A percentile compares a stretch with the other conserved stretches of the same genome.
Conservation (phyloP, 2,113 vertebrate species). For the Hoplias malabaricus region DNA sequence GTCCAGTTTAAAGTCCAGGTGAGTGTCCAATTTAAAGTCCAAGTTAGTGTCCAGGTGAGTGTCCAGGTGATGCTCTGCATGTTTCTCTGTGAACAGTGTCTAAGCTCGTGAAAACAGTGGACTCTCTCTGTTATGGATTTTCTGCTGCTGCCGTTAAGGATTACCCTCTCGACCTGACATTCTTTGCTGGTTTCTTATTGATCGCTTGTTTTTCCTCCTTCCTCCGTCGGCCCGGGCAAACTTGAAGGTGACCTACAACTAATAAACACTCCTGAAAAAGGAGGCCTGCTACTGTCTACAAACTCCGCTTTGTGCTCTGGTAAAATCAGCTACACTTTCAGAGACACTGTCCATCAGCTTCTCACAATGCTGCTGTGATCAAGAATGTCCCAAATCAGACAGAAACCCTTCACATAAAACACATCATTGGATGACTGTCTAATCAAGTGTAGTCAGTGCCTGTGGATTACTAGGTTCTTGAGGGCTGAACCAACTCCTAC, state of each 20-base stretch:
- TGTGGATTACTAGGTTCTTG: too few species aligned
- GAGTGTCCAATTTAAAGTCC: not conserved
- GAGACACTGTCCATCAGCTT: not conserved
- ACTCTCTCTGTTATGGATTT: conserved; percentile 77
- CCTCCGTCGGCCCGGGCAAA: conserved; percentile 43
- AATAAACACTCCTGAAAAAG: conserved; percentile 62
- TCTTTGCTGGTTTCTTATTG: conserved; percentile 69
- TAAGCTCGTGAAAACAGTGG: conserved; percentile 45
- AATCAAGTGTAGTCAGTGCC: too few species aligned
- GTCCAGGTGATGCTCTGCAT: conserved; percentile 34
- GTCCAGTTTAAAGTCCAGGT: too few species aligned
- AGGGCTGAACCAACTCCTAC: too few species aligned
- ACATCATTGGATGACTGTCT: too few species aligned
- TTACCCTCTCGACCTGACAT: conserved; percentile 69
- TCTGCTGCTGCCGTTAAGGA: conserved; percentile 71
- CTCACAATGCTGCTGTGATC: too few species aligned
- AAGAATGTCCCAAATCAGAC: too few species aligned
- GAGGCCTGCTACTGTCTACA: conserved; percentile 4
- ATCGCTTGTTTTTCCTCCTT: conserved; percentile 56
- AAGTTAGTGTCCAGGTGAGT: too few species aligned
- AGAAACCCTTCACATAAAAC: too few species aligned
- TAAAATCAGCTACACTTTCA: not conserved
- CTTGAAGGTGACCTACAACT: conserved; percentile 73
- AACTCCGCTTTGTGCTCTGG: not conserved
- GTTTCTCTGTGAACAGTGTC: conserved; percentile 54